Conservation (phyloP, 2,888 invertebrate species). For the Tupiocoris notatus region DNA sequence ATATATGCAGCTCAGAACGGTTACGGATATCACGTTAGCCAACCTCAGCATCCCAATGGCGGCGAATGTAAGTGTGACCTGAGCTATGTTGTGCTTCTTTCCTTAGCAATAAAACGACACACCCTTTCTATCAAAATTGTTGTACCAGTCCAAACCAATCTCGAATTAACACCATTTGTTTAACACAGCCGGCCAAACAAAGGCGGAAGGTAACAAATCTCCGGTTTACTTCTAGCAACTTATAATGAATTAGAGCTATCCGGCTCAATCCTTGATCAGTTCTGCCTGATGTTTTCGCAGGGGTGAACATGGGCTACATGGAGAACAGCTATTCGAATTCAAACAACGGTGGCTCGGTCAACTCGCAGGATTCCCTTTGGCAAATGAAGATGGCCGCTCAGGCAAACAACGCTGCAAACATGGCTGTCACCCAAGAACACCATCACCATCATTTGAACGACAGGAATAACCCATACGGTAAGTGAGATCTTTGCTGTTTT, state of each 20-base stretch:
- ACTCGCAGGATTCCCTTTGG: conserved; percentile 92
- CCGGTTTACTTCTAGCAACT: neutral
- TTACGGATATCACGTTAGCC: conserved; percentile 76
- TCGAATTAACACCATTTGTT: conserved; percentile 5
- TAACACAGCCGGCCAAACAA: conserved; percentile 46
- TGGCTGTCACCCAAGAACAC: conserved; percentile 48
- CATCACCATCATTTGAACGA: conserved; percentile 51
- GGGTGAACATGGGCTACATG: conserved; percentile 85
- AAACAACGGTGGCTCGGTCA: conserved; percentile 92
- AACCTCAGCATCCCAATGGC: conserved; percentile 66
- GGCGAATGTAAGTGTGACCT: conserved; percentile 77
- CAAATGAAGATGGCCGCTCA: conserved; percentile 85
- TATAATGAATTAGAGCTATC: neutral
- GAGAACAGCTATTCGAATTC: conserved; percentile 91
- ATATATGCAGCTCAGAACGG: conserved; percentile 82
- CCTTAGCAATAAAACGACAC: too few species aligned
- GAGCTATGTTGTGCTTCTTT: too few species aligned
- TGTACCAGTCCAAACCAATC: too few species aligned
- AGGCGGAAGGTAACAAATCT: conserved; percentile 46
- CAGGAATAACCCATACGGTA: conserved; percentile 51
- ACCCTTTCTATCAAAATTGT: too few species aligned
- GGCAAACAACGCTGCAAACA: conserved; percentile 65
- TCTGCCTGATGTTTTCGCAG: conserved; percentile 55
- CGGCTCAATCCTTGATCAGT: conserved; percentile 31
- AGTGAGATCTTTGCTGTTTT: too few species aligned